Evolutionary conservation across 2,888 invertebrate genomes (phyloP).

Genomic region (Brassicogethes aeneus): DNA sequence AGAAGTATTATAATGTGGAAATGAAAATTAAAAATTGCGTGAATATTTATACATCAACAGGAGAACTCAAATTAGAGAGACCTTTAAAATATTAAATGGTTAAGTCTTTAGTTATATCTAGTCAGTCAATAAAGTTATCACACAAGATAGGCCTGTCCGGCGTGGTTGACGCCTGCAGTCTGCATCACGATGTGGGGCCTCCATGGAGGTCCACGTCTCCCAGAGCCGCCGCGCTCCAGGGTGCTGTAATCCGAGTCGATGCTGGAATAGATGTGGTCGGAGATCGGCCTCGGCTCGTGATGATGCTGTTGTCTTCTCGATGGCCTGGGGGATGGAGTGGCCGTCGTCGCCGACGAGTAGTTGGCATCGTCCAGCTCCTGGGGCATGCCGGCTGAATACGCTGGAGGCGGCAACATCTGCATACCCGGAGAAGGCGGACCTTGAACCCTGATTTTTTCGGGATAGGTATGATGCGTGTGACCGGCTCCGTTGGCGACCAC

Average conservation of each 20-base stretch:
- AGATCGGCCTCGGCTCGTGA: conserved; percentile 66
- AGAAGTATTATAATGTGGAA: no score
- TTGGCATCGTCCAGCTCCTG: conserved; percentile 51
- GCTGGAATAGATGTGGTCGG: conserved; percentile 84
- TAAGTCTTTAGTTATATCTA: conserved; percentile 31
- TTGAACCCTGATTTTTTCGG: conserved; percentile 42
- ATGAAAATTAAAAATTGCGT: no score
- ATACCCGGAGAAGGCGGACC: conserved; percentile 42
- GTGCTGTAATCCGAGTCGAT: conserved; percentile 85
- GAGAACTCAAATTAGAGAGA: no score
- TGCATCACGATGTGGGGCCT: conserved; percentile 42
- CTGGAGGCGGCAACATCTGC: conserved; percentile 45
- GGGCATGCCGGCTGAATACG: conserved; percentile 35
- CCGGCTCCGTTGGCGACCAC: conserved; percentile 51
- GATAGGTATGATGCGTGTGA: conserved; percentile 41
- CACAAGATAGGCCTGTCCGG: conserved; percentile 62
- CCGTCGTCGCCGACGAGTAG: conserved; percentile 57
- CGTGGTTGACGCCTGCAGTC: conserved; percentile 37
- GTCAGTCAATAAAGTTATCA: conserved; percentile 46
- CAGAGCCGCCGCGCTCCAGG: conserved; percentile 59
- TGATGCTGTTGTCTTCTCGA: conserved; percentile 37
- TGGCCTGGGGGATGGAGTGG: conserved; percentile 54
- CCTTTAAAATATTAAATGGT: no score
- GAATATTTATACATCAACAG: no score
- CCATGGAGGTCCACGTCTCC: conserved; percentile 46